phyloP scores from a whole-genome alignment of 2,113 vertebrate species.

The Alligator sinensis region DNA sequence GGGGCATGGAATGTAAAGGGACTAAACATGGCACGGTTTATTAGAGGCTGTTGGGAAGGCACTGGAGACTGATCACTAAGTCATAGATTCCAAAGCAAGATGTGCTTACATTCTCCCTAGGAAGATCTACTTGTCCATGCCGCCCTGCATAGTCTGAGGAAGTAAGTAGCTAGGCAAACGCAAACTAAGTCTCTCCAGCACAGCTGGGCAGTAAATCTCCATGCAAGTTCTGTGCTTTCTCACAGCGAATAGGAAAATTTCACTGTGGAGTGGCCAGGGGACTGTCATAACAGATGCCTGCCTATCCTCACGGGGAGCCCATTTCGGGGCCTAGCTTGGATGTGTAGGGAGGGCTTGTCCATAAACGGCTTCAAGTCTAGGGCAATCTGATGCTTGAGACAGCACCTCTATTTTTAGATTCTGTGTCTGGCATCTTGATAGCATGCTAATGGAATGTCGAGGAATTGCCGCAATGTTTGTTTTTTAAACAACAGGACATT shows the following conservation, averaged over 20 bases:
- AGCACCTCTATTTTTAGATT: not conserved
- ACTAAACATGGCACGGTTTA: not conserved
- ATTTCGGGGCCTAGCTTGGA: not conserved
- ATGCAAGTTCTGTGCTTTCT: not conserved
- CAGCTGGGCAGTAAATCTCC: not conserved
- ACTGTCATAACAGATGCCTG: not conserved
- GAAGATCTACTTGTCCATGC: fast-evolving
- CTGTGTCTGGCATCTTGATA: not conserved
- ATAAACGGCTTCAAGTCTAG: not conserved
- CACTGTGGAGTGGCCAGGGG: not conserved
- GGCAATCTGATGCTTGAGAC: fast-evolving
- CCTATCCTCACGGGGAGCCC: not conserved
- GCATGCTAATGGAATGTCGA: not conserved
- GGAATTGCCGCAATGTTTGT: not conserved
- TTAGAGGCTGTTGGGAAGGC: not conserved
- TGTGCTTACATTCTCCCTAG: fast-evolving
- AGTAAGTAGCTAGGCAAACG: not conserved
- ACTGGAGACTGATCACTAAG: not conserved
- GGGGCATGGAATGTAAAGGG: not conserved
- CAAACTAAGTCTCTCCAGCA: not conserved
- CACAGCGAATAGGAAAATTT: not conserved
- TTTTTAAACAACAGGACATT: not conserved
- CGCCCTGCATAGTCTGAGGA: fast-evolving
- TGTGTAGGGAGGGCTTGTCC: not conserved
- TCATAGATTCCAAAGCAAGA: not conserved